Conservation (phyloP, 2,113 vertebrate species). For the Prinia subflava region DNA sequence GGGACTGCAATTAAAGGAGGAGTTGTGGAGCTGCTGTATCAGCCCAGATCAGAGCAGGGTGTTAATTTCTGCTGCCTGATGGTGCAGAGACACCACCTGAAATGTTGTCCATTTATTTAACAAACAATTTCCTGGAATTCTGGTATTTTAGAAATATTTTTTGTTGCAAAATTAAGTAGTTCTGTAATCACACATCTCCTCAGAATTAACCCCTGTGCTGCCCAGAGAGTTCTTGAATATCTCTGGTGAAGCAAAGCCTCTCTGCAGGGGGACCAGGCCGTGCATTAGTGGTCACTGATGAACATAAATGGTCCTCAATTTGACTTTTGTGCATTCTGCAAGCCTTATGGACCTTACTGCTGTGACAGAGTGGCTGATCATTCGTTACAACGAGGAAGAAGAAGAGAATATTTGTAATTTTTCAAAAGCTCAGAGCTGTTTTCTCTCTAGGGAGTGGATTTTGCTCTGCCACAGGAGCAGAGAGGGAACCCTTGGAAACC, state of each 20-base stretch:
- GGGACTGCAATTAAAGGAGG: neutral
- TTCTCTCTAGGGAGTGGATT: neutral
- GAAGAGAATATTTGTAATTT: neutral
- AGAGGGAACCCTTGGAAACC: neutral
- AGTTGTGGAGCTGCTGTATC: neutral
- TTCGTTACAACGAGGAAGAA: neutral
- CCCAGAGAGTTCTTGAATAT: neutral
- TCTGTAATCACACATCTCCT: neutral
- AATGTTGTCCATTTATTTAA: neutral
- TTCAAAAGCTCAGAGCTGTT: neutral
- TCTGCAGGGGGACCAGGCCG: neutral
- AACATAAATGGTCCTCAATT: neutral
- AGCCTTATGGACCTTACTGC: neutral
- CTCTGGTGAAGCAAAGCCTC: neutral
- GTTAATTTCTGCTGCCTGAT: neutral
- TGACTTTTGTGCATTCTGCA: neutral
- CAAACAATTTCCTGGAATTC: neutral
- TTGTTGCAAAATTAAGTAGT: neutral
- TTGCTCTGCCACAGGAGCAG: neutral
- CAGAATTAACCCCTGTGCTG: neutral
- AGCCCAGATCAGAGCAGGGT: fast-evolving
- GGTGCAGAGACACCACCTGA: neutral
- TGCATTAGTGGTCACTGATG: neutral
- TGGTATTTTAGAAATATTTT: fast-evolving
- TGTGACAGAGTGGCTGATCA: neutral